phyloP scores from a whole-genome alignment of 2,888 invertebrate species.

The Apodemia mormo region DNA sequence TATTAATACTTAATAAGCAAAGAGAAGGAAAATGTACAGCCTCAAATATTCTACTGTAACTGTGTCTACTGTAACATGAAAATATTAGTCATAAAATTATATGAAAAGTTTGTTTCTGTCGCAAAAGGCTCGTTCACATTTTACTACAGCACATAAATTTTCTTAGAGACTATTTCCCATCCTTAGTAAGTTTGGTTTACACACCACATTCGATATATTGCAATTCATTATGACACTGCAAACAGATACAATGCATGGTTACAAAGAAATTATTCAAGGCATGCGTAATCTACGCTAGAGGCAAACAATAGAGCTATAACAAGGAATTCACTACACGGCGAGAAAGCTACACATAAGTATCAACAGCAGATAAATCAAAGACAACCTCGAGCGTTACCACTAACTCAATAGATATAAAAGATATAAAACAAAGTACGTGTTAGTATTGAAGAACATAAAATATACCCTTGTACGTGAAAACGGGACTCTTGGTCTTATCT shows the following conservation, averaged over 20 bases:
- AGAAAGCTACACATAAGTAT: slow-evolving; percentile 72
- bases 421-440: slow-evolving; percentile 45
- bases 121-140: slow-evolving; percentile 26
- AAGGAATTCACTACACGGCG: slow-evolving; percentile 50
- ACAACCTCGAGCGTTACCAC: slow-evolving; percentile 56
- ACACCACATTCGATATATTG: slow-evolving; percentile 44
- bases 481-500: background rate
- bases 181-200: slow-evolving; percentile 40
- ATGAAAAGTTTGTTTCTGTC: slow-evolving; percentile 12
- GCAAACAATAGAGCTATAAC: slow-evolving; percentile 78
- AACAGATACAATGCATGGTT: slow-evolving; percentile 59
- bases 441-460: slow-evolving; percentile 53
- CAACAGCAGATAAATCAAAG: slow-evolving; percentile 72
- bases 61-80: too few relatives aligned
- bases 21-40: too few relatives aligned
- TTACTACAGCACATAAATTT: slow-evolving; percentile 30
- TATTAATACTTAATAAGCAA: too few relatives aligned
- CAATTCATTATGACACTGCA: slow-evolving; percentile 58
- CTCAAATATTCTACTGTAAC: too few relatives aligned
- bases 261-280: slow-evolving; percentile 64
- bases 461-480: slow-evolving; percentile 34
- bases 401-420: slow-evolving; percentile 50
- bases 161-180: slow-evolving; percentile 45
- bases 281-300: slow-evolving; percentile 56
- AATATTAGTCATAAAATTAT: too few relatives aligned